Conservation (phyloP, 1,140 invertebrate species). For the Pollicipes pollicipes region DNA sequence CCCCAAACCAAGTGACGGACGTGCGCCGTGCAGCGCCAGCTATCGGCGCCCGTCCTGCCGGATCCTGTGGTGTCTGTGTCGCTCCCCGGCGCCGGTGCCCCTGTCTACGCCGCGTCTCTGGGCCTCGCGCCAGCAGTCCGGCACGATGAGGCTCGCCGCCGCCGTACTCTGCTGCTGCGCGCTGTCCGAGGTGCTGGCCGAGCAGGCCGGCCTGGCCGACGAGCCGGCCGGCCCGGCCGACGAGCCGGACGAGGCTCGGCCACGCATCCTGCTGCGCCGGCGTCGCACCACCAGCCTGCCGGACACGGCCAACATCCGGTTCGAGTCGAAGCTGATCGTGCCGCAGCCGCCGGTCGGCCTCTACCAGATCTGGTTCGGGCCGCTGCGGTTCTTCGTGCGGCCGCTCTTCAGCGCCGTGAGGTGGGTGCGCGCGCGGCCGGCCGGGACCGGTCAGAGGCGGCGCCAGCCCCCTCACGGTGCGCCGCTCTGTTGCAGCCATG, state of each 20-base stretch:
- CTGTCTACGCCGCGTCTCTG: too few relatives aligned
- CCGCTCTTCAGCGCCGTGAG: not conserved
- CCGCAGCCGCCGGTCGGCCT: not conserved
- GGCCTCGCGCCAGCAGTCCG: too few relatives aligned
- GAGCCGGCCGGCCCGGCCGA: not conserved
- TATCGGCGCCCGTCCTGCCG: too few relatives aligned
- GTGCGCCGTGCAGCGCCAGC: too few relatives aligned
- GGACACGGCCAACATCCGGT: not conserved
- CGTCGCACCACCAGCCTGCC: not conserved
- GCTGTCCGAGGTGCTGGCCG: too few relatives aligned
- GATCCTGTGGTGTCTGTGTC: too few relatives aligned
- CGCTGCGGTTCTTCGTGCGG: not conserved
- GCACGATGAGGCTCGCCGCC: too few relatives aligned
- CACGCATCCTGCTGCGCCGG: not conserved
- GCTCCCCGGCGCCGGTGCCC: too few relatives aligned
- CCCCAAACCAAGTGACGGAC: too few relatives aligned
- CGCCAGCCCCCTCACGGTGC: too few relatives aligned
- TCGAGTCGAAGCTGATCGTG: constrained; percentile 1
- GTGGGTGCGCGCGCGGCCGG: not conserved
- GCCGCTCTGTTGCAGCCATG: not conserved
- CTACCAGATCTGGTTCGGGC: not conserved
- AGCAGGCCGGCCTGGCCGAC: not conserved
- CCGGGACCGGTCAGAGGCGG: not conserved
- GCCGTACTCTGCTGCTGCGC: too few relatives aligned
- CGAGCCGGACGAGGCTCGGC: not conserved